A percentile compares a stretch with the other conserved stretches of the same genome.
Conservation (phyloP, 2,797 vertebrate species). For the Neopelma chrysocephalum region DNA sequence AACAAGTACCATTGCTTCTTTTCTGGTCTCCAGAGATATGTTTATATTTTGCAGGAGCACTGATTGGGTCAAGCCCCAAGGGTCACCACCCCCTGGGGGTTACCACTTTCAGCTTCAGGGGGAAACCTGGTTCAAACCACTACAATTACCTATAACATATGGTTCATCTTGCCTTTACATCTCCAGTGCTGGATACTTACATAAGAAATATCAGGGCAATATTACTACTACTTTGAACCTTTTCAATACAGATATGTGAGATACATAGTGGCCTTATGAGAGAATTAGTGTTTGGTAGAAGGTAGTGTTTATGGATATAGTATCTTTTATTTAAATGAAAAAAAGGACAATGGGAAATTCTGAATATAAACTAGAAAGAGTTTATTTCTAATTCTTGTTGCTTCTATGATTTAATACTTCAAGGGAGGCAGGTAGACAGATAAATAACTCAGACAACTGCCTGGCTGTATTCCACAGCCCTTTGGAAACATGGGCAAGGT, state of each 20-base stretch:
- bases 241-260: background rate
- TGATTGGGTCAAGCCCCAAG: too few species aligned
- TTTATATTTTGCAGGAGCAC: too few species aligned
- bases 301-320: background rate
- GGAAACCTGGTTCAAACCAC: too few species aligned
- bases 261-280: background rate
- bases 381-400: background rate
- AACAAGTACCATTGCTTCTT: too few species aligned
- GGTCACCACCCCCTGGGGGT: too few species aligned
- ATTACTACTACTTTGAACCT: background rate
- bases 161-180: background rate
- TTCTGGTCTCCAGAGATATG: too few species aligned
- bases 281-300: background rate
- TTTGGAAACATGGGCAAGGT: background rate
- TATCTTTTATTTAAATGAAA: background rate
- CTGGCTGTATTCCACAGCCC: background rate
- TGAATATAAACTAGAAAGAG: background rate
- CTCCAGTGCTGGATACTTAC: background rate
- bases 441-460: background rate
- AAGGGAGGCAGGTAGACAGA: background rate
- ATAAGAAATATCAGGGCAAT: background rate
- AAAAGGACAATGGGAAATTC: background rate
- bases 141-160: background rate
- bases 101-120: too few species aligned
- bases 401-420: background rate